Conservation (phyloP, 1,140 invertebrate species). For the Aporrectodea caliginosa region DNA sequence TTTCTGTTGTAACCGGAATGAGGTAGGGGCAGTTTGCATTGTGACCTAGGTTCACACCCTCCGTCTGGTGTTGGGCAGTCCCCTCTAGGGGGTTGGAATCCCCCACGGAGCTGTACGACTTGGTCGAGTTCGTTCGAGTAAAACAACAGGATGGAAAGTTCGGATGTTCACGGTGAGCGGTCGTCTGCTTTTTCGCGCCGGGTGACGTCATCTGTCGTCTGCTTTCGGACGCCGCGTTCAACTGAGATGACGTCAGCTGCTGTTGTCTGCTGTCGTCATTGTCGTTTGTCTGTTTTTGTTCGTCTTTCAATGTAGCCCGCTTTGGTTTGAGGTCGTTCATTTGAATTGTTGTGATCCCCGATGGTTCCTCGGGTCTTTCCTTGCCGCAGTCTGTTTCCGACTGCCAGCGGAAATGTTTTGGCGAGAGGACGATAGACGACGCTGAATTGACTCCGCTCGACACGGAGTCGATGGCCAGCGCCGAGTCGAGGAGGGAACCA, state of each 20-base stretch:
- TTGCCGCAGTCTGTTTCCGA: neutral
- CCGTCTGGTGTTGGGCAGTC: too few species aligned
- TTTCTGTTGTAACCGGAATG: neutral
- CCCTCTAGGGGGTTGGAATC: too few species aligned
- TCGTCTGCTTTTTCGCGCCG: neutral
- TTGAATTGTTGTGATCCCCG: too few species aligned
- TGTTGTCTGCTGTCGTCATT: neutral
- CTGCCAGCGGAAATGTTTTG: neutral
- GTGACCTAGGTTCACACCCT: neutral
- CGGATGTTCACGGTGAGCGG: too few species aligned
- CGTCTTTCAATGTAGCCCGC: neutral
- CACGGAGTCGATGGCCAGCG: neutral
- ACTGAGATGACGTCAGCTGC: neutral
- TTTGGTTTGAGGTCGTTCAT: neutral
- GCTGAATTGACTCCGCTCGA: neutral
- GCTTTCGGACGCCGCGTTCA: too few species aligned
- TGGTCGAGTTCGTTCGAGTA: neutral
- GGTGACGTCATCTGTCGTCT: neutral
- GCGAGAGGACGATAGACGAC: neutral
- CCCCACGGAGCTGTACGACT: neutral
- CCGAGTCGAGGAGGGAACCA: neutral
- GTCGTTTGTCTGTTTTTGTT: neutral
- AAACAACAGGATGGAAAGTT: neutral
- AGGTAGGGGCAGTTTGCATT: neutral
- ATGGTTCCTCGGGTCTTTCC: neutral